phyloP scores from a whole-genome alignment of 2,113 vertebrate genomes.

The Prunella fulvescens region DNA sequence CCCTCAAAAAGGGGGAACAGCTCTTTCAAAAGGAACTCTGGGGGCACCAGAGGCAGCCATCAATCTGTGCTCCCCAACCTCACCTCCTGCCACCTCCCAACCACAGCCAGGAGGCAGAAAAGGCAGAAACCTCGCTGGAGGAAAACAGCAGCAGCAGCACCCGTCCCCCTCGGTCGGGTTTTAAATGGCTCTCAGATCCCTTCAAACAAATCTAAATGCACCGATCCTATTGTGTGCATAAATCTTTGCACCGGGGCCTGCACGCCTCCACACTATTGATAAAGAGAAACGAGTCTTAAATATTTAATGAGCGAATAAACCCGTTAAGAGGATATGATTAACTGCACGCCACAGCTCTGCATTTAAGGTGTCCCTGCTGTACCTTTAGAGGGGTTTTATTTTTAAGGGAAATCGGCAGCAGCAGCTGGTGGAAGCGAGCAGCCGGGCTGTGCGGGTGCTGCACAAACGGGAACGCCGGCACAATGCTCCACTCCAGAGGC shows the following conservation, averaged over 20 bases:
- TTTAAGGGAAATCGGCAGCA: conserved; percentile 10
- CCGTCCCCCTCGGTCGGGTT: background rate
- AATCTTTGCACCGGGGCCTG: conserved; percentile 60
- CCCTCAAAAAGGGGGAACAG: background rate
- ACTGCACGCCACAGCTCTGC: conserved; percentile 42
- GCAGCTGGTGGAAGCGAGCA: conserved; percentile 29
- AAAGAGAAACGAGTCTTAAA: conserved; percentile 71
- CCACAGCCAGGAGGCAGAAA: background rate
- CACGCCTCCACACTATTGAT: conserved; percentile 68
- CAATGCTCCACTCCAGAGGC: background rate
- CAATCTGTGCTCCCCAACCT: background rate
- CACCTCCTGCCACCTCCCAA: background rate
- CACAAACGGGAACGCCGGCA: background rate
- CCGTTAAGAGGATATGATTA: conserved; percentile 74
- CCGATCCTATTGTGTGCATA: conserved; percentile 56
- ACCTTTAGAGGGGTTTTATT: conserved; percentile 53
- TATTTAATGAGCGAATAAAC: conserved; percentile 75
- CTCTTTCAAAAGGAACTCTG: background rate
- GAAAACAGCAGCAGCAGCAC: background rate
- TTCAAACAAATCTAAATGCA: conserved; percentile 47
- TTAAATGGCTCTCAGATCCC: conserved; percentile 28
- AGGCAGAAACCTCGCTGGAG: background rate
- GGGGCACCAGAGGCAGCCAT: background rate
- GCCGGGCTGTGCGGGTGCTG: background rate
- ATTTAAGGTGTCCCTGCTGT: conserved; percentile 42